Conservation (phyloP, 2,888 invertebrate genomes). For the Labia minor region DNA sequence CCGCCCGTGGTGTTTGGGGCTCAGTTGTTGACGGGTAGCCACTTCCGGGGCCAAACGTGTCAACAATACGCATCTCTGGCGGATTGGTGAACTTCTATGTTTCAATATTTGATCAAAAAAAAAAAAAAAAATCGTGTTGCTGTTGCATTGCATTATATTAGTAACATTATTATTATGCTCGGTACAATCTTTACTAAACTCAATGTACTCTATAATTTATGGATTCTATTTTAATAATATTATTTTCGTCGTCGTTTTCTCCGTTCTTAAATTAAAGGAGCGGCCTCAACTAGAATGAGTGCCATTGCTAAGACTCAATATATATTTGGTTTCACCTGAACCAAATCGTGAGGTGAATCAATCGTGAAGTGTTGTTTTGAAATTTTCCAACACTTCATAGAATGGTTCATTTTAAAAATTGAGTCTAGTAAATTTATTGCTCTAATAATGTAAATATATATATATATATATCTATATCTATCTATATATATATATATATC, state of each 20-base stretch:
- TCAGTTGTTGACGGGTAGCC: slow-evolving; percentile 42
- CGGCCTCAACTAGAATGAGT: slow-evolving; percentile 18
- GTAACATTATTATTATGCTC: slow-evolving; percentile 27
- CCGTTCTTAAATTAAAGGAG: slow-evolving; percentile 18
- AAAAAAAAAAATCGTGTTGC: slow-evolving; percentile 25
- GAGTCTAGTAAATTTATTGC: slow-evolving; percentile 7
- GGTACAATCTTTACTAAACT: slow-evolving; percentile 32
- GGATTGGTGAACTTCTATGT: slow-evolving; percentile 31
- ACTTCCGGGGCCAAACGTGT: slow-evolving; percentile 37
- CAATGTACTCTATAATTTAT: slow-evolving; percentile 24
- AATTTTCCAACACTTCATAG: neutral
- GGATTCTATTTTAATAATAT: slow-evolving; percentile 3
- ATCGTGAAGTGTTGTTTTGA: neutral
- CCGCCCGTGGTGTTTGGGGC: slow-evolving; percentile 43
- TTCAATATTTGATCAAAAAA: slow-evolving; percentile 27
- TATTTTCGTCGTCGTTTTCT: slow-evolving; percentile 13
- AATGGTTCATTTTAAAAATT: slow-evolving; percentile 24
- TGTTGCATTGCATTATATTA: slow-evolving; percentile 28
- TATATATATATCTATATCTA: slow-evolving; percentile 18
- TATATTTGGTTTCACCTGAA: neutral
- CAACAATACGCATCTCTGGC: slow-evolving; percentile 31
- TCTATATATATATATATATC: slow-evolving; percentile 23
- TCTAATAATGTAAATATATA: slow-evolving; percentile 20
- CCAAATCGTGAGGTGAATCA: neutral
- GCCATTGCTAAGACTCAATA: slow-evolving; percentile 24